These are phyloP conservation scores for Grantiella picta DNA, from an alignment of 2,113 vertebrate species.

Conservation along the genomic window DNA sequence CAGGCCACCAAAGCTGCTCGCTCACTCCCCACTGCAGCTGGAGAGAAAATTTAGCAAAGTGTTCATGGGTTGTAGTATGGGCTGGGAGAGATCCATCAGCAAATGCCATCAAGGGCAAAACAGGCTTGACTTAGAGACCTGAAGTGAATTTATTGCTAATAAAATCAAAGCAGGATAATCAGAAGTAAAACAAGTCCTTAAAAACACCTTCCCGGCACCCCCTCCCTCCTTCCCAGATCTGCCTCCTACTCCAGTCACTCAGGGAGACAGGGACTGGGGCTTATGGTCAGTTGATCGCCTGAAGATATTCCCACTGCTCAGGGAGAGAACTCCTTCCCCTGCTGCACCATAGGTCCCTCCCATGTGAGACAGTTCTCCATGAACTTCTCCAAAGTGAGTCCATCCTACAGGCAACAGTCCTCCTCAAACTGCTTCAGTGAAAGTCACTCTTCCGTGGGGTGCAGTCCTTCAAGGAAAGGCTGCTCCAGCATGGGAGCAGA, in stretches of 20 bases:
- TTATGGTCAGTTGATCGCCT: background rate
- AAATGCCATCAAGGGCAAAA: background rate
- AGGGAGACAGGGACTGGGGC: rapidly evolving
- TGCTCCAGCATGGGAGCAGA: background rate
- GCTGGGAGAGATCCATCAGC: too few relatives aligned
- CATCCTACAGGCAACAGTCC: background rate
- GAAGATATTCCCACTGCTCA: background rate
- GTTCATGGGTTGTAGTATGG: background rate
- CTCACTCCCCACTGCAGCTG: background rate
- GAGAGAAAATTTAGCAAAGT: background rate
- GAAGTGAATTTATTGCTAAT: background rate
- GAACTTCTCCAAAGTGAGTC: background rate
- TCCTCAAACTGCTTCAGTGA: background rate
- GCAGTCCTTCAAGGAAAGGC: background rate
- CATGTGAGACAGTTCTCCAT: rapidly evolving
- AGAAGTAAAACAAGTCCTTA: background rate
- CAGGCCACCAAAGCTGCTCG: background rate
- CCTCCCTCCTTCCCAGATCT: background rate
- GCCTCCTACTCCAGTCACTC: rapidly evolving
- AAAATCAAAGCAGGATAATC: background rate
- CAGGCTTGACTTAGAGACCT: too few relatives aligned
- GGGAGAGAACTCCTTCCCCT: background rate
- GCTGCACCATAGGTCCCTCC: background rate
- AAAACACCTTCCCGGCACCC: background rate
- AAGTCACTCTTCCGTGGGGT: too few relatives aligned